Evolutionary conservation across 2,888 invertebrate genomes (phyloP), one percentile per base, ranked within the genome.

Genomic region (Dryococelus australis): DNA sequence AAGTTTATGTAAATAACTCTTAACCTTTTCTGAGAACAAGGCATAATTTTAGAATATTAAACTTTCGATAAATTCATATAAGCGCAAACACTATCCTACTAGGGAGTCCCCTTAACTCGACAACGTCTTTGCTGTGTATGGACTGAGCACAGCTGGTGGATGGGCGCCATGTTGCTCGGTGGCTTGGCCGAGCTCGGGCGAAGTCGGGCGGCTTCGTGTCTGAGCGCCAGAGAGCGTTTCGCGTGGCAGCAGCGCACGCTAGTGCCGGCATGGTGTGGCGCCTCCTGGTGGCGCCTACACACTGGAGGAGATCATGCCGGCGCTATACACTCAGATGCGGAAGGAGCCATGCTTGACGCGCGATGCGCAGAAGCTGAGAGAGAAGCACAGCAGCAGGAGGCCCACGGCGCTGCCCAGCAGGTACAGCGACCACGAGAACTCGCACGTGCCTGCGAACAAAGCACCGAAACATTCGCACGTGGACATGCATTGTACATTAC

Each of bases 371-470:
- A 94, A 94, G 91, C 94, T 94, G 90, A 94, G 92, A 87, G 93
- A 93, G 91, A 94, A 94, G 92, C 94, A 94, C 88, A 94, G 91
- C 90, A 94, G 91, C 89, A 94, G 92, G 65, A 94, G 92, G 43
- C 92, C 92, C 88, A 94, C 93, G 65, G 94, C 93, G 88, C 92
- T 92, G 47, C 93, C 92, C 89, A 94, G 92, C 89, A 94, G 92
- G 91, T 94, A 94, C 88, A 93, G 92, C 87, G 94, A 94, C 94
- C 94, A 94, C 88, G 94, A 94, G 87, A 94, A 91, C 89, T 94
- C 93, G 90, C 94, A 94, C 87, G 93, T 93, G 88, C 94, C 94
- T 94, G 93, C 87, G 91, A 24, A 83, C 80, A 80, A 91, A 91
- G 90, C 88, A 24, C 87, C 47, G 47, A 16, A 47, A 47, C 65